phyloP scores from a whole-genome alignment of 2,113 vertebrate genomes.

The Pionites leucogaster region DNA sequence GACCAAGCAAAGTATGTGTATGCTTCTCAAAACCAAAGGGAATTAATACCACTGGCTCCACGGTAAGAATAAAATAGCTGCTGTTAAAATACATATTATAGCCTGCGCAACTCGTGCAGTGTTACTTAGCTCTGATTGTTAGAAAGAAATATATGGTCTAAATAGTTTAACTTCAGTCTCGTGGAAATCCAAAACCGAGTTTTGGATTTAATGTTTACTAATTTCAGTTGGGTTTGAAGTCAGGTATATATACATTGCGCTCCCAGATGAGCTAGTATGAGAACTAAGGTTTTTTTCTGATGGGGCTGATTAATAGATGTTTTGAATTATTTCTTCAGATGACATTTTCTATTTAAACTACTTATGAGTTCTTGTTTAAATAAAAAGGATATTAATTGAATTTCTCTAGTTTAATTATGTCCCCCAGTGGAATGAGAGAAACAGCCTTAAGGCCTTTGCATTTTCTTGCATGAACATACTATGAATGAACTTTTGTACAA shows the following conservation, averaged over 20 bases:
- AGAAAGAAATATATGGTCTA: not conserved
- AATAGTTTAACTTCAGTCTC: not conserved
- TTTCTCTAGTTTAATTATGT: constrained; percentile 18
- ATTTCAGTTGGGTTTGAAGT: not conserved
- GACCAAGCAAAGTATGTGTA: not conserved
- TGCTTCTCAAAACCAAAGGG: not conserved
- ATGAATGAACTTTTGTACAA: not conserved
- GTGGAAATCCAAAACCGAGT: not conserved
- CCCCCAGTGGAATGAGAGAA: not conserved
- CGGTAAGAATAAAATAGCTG: not conserved
- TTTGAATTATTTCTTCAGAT: not conserved
- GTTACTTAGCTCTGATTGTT: not conserved
- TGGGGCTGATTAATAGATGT: not conserved
- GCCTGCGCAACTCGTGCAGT: not conserved
- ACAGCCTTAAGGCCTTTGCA: not conserved
- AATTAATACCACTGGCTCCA: not conserved
- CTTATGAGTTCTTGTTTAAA: constrained; percentile 10
- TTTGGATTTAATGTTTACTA: not conserved
- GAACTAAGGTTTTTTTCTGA: not conserved
- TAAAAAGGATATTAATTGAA: constrained; percentile 24
- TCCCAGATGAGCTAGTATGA: not conserved
- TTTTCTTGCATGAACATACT: not conserved
- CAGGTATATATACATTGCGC: not conserved
- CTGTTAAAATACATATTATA: not conserved
- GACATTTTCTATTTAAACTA: constrained; percentile 1